Evolutionary conservation across 2,113 vertebrate genomes (phyloP), one percentile per base, ranked within the genome.

Genomic region (Morphnarchus princeps): DNA sequence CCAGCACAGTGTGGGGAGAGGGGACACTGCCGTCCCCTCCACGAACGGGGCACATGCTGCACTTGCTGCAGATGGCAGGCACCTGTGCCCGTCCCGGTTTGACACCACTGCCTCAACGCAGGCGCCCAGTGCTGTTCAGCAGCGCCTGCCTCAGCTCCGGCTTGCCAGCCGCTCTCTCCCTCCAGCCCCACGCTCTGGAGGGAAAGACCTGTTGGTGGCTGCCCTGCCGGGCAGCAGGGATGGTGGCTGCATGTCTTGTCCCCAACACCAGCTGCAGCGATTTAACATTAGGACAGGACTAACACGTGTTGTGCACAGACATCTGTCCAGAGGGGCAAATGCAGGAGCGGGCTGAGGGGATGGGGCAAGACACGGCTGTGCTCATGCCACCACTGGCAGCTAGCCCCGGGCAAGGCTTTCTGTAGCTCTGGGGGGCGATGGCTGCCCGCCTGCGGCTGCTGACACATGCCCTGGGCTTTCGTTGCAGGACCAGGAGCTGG

Each of bases 401-500:
- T 17, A 20, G 21, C 28, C 54, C 25, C 3, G 1, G 38, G 18
- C 36, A 47, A 52, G 31, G 67, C 34, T 83, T 66, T 32, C 36
- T 0, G 2, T 6, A 49, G 38, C 34, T 69, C 28, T 25, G 19
- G 13, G 38, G 49, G 25, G 1, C 0, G 2, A 93, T 57, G 55
- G 77, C 32, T 55, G 67, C 57, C 20, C 16, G 9, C 20, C 43
- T 1, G 1, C 1, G 4, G 55, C 36, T 4, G 0, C 78, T 94
- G 67, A 96, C 1, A 1, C 1, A 0, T 45, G 20, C 42, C 50
- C 50, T 1, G 28, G 42, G 18, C 79, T 94, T 87, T 47, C 50
- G 20, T 88, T 97, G 54, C 97, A 99, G 99, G 99, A 99, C 67
- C 98, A 98, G 76, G 99, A 99, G 95, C 98, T 99, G 89, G 99